phyloP scores from a whole-genome alignment of 2,797 vertebrate species.

The Alosa sapidissima region DNA sequence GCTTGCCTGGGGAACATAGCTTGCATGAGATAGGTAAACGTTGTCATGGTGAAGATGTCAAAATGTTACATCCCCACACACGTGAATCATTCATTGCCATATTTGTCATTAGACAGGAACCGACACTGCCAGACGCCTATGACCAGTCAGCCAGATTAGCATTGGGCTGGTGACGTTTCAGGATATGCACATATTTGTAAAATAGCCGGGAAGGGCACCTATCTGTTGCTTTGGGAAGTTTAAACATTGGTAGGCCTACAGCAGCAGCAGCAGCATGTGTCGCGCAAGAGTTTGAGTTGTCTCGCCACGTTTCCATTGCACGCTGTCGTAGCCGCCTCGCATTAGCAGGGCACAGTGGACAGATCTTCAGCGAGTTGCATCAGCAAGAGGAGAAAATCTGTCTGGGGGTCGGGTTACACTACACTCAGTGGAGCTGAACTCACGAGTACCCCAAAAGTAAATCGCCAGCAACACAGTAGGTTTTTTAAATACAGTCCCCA shows the following conservation, averaged over 20 bases:
- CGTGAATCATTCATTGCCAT: constrained; percentile 4
- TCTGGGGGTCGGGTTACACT: constrained; percentile 40
- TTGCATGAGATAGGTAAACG: not conserved
- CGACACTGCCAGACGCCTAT: not conserved
- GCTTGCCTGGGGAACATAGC: not conserved
- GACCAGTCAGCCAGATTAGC: not conserved
- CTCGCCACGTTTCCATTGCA: constrained; percentile 50
- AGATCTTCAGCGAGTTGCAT: constrained; percentile 52
- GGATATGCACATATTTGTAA: constrained; percentile 11
- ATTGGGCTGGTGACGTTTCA: not conserved
- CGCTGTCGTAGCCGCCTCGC: not conserved
- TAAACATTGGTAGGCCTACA: not conserved
- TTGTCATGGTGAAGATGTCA: constrained; percentile 17
- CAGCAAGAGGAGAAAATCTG: constrained; percentile 47
- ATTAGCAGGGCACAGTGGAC: constrained; percentile 27
- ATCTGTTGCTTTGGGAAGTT: not conserved
- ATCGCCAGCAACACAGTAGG: not conserved
- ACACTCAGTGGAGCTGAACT: not conserved
- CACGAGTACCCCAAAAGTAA: not conserved
- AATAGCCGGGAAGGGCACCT: not conserved
- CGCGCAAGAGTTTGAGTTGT: not conserved
- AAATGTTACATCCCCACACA: constrained; percentile 6
- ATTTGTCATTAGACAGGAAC: not conserved
- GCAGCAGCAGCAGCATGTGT: not conserved
- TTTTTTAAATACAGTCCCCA: not conserved